Percentiles rank a stretch among this genome's conserved stretches.
These are phyloP conservation scores for Rissa tridactyla DNA, from an alignment of 2,113 vertebrate species.

Conservation along the genomic window DNA sequence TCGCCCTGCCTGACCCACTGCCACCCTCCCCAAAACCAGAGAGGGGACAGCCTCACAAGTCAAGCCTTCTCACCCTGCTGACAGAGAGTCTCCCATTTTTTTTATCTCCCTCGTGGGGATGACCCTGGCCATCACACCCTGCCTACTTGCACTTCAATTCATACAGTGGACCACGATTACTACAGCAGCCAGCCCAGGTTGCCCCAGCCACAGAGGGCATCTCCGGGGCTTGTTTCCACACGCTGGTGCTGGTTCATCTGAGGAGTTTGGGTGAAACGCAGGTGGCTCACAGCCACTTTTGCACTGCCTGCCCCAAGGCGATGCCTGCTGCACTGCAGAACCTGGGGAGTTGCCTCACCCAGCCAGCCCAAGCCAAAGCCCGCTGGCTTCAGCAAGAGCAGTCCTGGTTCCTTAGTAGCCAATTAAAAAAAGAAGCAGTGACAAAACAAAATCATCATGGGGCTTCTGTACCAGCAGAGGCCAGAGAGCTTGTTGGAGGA, in stretches of 20 bases:
- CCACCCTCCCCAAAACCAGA: not conserved
- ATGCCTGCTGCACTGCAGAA: not conserved
- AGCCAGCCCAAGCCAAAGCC: not conserved
- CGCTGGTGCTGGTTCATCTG: not conserved
- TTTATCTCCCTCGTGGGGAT: not conserved
- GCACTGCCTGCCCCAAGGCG: not conserved
- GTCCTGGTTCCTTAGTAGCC: not conserved
- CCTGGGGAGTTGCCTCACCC: not conserved
- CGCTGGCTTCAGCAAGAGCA: not conserved
- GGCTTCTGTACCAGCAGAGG: not conserved
- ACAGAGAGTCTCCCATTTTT: not conserved
- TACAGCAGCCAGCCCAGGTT: not conserved
- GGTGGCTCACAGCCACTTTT: not conserved
- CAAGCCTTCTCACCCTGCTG: not conserved
- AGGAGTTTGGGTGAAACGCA: not conserved
- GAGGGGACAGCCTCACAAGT: not conserved
- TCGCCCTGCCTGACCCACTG: not conserved
- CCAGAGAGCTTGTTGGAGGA: not conserved
- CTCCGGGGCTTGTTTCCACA: not conserved
- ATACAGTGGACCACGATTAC: too few species aligned
- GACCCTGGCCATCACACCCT: not conserved
- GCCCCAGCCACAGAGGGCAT: not conserved
- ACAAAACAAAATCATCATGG: not conserved
- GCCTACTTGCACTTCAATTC: not conserved
- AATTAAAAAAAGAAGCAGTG: not conserved